These are phyloP conservation scores for Ptilonorhynchus violaceus DNA, from an alignment of 2,113 vertebrate species.

Conservation along the genomic window DNA sequence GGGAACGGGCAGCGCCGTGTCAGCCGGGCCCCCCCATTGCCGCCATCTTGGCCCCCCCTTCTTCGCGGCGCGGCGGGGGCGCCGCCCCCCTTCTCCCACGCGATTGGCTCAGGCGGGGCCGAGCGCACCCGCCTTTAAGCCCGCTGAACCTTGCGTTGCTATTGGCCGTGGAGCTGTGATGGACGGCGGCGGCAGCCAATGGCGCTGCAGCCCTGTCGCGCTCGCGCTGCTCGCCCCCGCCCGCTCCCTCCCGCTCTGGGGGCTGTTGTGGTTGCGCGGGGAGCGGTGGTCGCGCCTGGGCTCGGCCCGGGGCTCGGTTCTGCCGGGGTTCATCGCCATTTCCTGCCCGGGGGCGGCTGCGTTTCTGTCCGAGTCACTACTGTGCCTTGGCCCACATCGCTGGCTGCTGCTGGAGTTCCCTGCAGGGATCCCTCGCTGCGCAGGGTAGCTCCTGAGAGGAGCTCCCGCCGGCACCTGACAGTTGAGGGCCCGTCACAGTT, in stretches of 20 bases:
- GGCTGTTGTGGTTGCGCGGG: neutral
- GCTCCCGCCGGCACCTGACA: neutral
- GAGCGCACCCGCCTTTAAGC: neutral
- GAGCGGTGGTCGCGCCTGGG: fast-evolving
- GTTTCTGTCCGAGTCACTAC: fast-evolving
- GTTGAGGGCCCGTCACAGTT: fast-evolving
- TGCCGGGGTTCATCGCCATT: fast-evolving
- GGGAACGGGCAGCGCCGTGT: neutral
- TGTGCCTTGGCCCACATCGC: neutral
- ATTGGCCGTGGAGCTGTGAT: neutral
- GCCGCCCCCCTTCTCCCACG: slow-evolving; percentile 51
- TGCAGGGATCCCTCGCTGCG: neutral
- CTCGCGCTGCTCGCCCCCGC: neutral
- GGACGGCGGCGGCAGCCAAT: slow-evolving; percentile 15
- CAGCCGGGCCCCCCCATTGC: slow-evolving; percentile 37
- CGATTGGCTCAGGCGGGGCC: slow-evolving; percentile 34
- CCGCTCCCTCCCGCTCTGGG: fast-evolving
- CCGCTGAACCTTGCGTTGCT: fast-evolving
- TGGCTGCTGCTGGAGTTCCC: neutral
- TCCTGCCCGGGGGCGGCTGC: fast-evolving
- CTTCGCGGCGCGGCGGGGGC: neutral
- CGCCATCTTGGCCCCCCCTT: slow-evolving; percentile 72
- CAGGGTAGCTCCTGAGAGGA: neutral
- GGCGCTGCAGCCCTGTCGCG: fast-evolving
- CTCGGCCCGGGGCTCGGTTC: fast-evolving